Evolutionary conservation across 2,113 vertebrate genomes (phyloP).

Genomic region (Spermophilus dauricus): DNA sequence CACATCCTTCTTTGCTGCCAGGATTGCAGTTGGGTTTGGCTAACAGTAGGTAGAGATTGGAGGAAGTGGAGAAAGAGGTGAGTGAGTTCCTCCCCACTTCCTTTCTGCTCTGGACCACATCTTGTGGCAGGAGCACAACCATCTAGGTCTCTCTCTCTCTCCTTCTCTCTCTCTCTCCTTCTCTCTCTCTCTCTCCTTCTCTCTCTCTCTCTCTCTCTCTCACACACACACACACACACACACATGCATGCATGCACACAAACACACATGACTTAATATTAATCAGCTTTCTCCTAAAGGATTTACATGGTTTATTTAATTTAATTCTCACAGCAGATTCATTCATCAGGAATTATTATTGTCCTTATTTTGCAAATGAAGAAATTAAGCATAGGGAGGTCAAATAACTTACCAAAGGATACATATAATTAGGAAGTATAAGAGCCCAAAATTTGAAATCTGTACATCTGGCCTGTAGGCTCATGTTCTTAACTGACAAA

Average conservation of each 20-base stretch:
- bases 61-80: background rate
- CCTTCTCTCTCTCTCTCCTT: too few species aligned
- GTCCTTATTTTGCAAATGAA: conserved; percentile 18
- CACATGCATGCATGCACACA: background rate
- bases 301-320: conserved; percentile 8
- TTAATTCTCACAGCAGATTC: background rate
- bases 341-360: conserved; percentile 48
- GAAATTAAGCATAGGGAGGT: conserved; percentile 27
- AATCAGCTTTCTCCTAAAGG: background rate
- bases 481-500: conserved; percentile 29
- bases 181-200: too few species aligned
- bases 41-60: background rate
- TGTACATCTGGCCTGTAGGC: background rate
- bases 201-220: too few species aligned
- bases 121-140: accelerated
- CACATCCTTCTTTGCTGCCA: background rate
- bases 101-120: background rate
- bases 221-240: background rate
- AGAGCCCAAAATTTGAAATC: conserved; percentile 24
- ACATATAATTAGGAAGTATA: conserved; percentile 31
- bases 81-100: background rate
- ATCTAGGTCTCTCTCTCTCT: background rate
- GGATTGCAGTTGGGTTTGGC: background rate
- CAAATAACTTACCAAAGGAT: conserved; percentile 39
- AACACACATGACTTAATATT: background rate